Percentiles rank a stretch among this genome's conserved stretches.
phyloP scores from a whole-genome alignment of 2,113 vertebrate species.

The Lucifuga dentata region DNA sequence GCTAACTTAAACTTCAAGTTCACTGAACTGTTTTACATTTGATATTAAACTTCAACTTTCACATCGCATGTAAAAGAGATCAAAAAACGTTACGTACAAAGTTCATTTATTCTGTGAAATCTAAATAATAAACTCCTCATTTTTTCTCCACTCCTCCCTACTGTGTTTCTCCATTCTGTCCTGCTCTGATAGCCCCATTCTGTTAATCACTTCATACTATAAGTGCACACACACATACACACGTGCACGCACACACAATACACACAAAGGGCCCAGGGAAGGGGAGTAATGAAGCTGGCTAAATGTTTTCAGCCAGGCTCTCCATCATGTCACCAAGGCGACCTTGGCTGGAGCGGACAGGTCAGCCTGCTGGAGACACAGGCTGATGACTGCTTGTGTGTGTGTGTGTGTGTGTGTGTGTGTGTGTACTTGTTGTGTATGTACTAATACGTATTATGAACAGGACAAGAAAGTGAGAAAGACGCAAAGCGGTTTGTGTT shows the following conservation, averaged over 20 bases:
- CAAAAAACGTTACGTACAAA: too few relatives aligned
- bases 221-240: slow-evolving; percentile 5
- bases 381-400: background rate
- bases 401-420: background rate
- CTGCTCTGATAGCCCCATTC: slow-evolving; percentile 48
- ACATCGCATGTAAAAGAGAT: too few relatives aligned
- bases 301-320: slow-evolving; percentile 65
- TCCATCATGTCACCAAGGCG: slow-evolving; percentile 69
- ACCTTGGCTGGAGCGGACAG: slow-evolving; percentile 65
- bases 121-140: too few relatives aligned
- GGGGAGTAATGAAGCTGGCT: slow-evolving; percentile 66
- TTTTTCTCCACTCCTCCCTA: background rate
- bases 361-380: slow-evolving; percentile 46
- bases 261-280: slow-evolving; percentile 21
- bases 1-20: too few relatives aligned
- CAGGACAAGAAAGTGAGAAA: slow-evolving; percentile 4
- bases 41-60: too few relatives aligned
- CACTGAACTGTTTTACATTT: too few relatives aligned
- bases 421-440: background rate
- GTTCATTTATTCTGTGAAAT: too few relatives aligned
- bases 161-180: slow-evolving; percentile 23
- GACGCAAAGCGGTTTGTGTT: slow-evolving; percentile 6
- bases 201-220: slow-evolving; percentile 61
- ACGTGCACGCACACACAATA: background rate
- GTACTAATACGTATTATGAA: slow-evolving; percentile 5